Percentiles rank a stretch among this genome's conserved stretches.
phyloP scores from a whole-genome alignment of 2,113 vertebrate species.

The Amphilophus citrinellus region DNA sequence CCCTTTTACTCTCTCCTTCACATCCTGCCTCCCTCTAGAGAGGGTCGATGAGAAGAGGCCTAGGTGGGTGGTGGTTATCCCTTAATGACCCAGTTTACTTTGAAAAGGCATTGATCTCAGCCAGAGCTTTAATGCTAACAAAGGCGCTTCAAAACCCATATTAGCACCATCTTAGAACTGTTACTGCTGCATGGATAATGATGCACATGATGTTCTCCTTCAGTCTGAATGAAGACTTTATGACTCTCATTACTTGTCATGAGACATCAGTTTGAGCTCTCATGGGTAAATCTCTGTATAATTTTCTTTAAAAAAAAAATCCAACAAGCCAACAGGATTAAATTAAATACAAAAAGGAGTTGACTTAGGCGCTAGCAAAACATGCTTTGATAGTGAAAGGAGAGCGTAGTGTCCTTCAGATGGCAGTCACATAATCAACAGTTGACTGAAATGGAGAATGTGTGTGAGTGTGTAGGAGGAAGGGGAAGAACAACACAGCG shows the following conservation, averaged over 20 bases:
- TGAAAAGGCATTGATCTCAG: constrained; percentile 75
- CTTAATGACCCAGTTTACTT: constrained; percentile 78
- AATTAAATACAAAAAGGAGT: constrained; percentile 18
- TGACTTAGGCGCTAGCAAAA: not conserved
- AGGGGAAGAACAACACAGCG: not conserved
- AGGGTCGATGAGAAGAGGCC: constrained; percentile 72
- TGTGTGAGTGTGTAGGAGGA: not conserved
- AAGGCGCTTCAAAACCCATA: constrained; percentile 54
- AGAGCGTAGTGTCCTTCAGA: constrained; percentile 60
- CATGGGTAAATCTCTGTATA: constrained; percentile 14
- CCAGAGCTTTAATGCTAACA: constrained; percentile 61
- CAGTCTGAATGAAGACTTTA: constrained; percentile 41
- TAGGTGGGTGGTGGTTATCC: constrained; percentile 77
- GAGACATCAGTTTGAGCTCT: constrained; percentile 29
- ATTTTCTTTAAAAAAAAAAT: not conserved
- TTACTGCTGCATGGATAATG: constrained; percentile 23
- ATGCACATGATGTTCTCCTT: constrained; percentile 33
- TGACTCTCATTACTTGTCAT: constrained; percentile 17
- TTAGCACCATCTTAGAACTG: constrained; percentile 33
- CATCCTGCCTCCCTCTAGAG: constrained; percentile 40
- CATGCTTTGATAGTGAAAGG: constrained; percentile 38
- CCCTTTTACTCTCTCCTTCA: constrained; percentile 55
- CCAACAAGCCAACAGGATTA: constrained; percentile 2
- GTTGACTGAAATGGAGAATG: constrained; percentile 27
- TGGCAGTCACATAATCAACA: constrained; percentile 56